Base-by-base conservation (phyloP, 2,797 vertebrate species). In the Nannoperca obscura region DNA sequence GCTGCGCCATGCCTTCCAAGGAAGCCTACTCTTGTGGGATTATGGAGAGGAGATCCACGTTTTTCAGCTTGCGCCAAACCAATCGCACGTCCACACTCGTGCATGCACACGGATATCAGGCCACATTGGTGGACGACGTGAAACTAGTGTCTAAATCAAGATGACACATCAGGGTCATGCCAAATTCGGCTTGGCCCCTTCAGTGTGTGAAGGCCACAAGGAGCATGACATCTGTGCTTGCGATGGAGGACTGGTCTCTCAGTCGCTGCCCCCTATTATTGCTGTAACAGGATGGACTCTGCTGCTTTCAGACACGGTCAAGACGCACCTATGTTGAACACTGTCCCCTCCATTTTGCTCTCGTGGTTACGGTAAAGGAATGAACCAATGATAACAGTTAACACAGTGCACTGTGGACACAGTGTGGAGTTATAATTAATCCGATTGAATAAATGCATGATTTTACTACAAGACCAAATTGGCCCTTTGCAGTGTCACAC, bases 141-240 rank as follows among this genome's bases (percentile, higher is more conserved):
- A 83, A 85, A 85, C 79, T 36, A 61, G 78, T 80, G 82, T 86
- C 92, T 90, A 90, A 93, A 91, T 93, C 91, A 85, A 88, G 84
- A 91, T 84, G 94, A 91, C 93, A 93, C 91, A 92, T 91, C 90
- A 86, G 92, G 91, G 93, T 93, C 92, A 91, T 10, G 90, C 87
- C 89, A 88, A 90, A 92, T 87, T 90, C 74, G n/a, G 57, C 89
- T 84, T 60, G 82, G 87, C 86, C 82, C 76, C 82, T 85, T 90
- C 83, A 84, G 72, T 80, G 90, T 90, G 88, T 78, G 89, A 90
- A 91, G 92, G 91, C 93, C 91, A 86, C 87, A 78, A 92, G 89
- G 91, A 93, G 87, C 91, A 78, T 74, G 91, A 91, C 90, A 90
- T 91, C 86, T 89, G 89, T 46, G 87, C 81, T 69, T 10, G 83